Evolutionary conservation across 37 sponge, comb jelly and placozoan species (phyloP).

Genomic region (Crambe crambe): DNA sequence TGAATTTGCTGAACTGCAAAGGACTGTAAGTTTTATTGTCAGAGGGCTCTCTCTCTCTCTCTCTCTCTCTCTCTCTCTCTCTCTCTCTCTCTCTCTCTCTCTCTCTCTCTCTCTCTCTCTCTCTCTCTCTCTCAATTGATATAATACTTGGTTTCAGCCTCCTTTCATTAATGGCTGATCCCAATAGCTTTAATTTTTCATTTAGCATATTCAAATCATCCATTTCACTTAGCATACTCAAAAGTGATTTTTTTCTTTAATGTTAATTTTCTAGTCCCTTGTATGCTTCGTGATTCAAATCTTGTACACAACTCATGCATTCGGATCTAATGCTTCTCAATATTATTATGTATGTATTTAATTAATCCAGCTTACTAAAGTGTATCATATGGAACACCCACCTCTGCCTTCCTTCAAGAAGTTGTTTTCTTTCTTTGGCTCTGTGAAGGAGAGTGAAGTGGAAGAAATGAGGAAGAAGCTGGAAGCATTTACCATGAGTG

Average conservation of each 20-base stretch:
- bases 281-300: no score
- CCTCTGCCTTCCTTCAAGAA: slow-evolving; percentile 43
- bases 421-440: slow-evolving; percentile 5
- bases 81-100: neutral
- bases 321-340: no score
- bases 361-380: slow-evolving; percentile 48
- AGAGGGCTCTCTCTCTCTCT: neutral
- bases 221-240: no score
- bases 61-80: slow-evolving; percentile 24
- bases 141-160: no score
- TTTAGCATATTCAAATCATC: no score
- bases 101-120: neutral
- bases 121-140: no score
- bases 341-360: no score
- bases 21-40: slow-evolving; percentile 32
- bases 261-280: no score
- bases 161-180: no score
- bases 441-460: slow-evolving; percentile 7
- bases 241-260: no score
- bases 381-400: slow-evolving; percentile 32
- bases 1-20: slow-evolving; percentile 56
- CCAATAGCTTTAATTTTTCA: no score
- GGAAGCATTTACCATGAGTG: slow-evolving; percentile 43
- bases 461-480: slow-evolving; percentile 32
- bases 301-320: no score